Conservation (phyloP, 2,888 invertebrate genomes). For the Daptonema setosum region DNA sequence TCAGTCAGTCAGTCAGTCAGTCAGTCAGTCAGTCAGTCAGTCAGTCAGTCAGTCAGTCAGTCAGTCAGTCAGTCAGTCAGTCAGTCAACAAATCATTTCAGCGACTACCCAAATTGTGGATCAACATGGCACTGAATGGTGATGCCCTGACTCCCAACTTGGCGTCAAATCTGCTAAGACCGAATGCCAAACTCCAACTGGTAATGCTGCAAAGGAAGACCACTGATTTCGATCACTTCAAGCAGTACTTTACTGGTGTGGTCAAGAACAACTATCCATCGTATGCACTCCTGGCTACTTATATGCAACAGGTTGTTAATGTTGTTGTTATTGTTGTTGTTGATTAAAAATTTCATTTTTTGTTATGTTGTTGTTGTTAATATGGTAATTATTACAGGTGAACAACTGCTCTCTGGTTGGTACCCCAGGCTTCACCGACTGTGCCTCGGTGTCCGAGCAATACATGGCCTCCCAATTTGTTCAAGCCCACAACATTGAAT, state of each 20-base stretch:
- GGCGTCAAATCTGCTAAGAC: background rate
- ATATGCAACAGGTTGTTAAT: slow-evolving; percentile 17
- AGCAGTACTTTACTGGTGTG: slow-evolving; percentile 21
- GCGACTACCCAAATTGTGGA: background rate
- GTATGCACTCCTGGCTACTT: slow-evolving; percentile 20
- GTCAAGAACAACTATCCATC: slow-evolving; percentile 22
- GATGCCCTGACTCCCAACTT: background rate
- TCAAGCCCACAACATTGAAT: slow-evolving; percentile 15
- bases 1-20: no score
- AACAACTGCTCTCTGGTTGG: slow-evolving; percentile 9
- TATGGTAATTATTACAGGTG: slow-evolving; percentile 10
- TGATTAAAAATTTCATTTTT: background rate
- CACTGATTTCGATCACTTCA: background rate
- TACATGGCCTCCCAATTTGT: slow-evolving; percentile 4
- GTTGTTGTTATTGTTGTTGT: background rate
- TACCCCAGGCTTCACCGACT: slow-evolving; percentile 4
- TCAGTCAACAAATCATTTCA: no score
- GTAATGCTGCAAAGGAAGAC: background rate
- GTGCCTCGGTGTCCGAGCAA: slow-evolving; percentile 4
- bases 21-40: no score
- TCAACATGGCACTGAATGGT: background rate
- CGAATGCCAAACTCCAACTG: background rate
- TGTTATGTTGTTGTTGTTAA: background rate
- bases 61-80: no score
- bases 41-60: no score